phyloP scores from a whole-genome alignment of 2,888 invertebrate species.

The Epistrophe eligans region DNA sequence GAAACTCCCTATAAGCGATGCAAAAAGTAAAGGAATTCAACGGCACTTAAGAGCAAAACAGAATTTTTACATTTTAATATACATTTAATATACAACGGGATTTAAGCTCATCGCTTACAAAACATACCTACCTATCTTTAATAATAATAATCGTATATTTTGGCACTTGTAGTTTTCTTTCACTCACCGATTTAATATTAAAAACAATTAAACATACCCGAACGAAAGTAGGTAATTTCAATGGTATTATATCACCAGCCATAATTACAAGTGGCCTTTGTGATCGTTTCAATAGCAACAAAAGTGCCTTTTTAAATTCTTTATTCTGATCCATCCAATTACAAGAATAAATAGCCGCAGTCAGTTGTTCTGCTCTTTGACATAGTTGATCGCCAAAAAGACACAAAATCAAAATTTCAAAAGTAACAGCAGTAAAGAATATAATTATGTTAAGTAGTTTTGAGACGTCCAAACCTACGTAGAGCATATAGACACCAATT shows the following conservation, averaged over 20 bases:
- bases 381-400: constrained; percentile 85
- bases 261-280: constrained; percentile 85
- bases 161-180: too few relatives aligned
- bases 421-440: constrained; percentile 83
- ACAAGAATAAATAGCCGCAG: constrained; percentile 84
- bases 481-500: constrained; percentile 83
- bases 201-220: constrained; percentile 80
- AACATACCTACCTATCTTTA: too few relatives aligned
- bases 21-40: too few relatives aligned
- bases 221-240: constrained; percentile 85
- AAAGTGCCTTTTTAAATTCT: constrained; percentile 82
- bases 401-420: constrained; percentile 85
- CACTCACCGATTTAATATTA: too few relatives aligned
- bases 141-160: too few relatives aligned
- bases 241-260: constrained; percentile 85
- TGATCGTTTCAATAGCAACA: constrained; percentile 85
- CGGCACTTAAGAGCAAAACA: too few relatives aligned
- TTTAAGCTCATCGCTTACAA: too few relatives aligned
- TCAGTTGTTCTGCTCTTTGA: constrained; percentile 84
- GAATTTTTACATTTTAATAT: too few relatives aligned
- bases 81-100: too few relatives aligned
- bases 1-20: too few relatives aligned
- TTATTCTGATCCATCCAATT: constrained; percentile 85
- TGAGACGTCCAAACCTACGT: constrained; percentile 77
- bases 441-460: constrained; percentile 69